Evolutionary conservation across 2,797 vertebrate genomes (phyloP), one percentile per base, ranked within the genome.

Genomic region (Karalla daura): DNA sequence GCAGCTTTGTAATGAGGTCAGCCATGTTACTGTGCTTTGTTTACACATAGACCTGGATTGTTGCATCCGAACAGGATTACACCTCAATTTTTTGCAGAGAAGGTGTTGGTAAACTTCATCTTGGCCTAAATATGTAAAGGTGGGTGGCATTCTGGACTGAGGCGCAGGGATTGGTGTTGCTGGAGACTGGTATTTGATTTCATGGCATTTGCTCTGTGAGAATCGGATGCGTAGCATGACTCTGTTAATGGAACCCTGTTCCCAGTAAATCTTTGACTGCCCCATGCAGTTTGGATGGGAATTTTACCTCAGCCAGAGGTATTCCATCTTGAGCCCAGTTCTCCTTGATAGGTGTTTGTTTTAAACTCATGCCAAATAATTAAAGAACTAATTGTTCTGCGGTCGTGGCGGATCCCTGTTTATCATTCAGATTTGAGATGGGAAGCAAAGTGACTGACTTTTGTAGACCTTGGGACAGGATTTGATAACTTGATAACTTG

Each of bases 1-100:
- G 35, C 75, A 9, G 40, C 53, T 21, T 62, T 32, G 41, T 63
- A 64, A 76, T 68, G 63, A 43, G 76, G 72, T 76, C 58, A 61
- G 63, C 67, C 24, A 5, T 53, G 68, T 63, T 55, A 44, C 59
- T 65, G 58, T 40, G 40, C 51, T 84, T 51, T 79, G 62, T 51
- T 4, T 51, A n/a, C 59, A 75, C 12, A 23, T 44, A 39, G 55
- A 8, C 6, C 5, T 9, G 37, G 41, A 12, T 59, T 41, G 61
- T 47, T 74, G 43, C 25, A 32, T 60, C 43, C 51, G 23, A 43
- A 10, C 7, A 17, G 33, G 27, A 54, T 67, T 51, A 15, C 40
- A 8, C 3, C 3, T 63, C 1, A 0, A 15, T 33, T 36, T 28
- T 18, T 1, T 44, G 41, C 13, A 21, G 27, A 51, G 14, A 2